Evolutionary conservation across 1,140 invertebrate species (phyloP).

Genomic region (Brachionus asplanchnoidis): DNA sequence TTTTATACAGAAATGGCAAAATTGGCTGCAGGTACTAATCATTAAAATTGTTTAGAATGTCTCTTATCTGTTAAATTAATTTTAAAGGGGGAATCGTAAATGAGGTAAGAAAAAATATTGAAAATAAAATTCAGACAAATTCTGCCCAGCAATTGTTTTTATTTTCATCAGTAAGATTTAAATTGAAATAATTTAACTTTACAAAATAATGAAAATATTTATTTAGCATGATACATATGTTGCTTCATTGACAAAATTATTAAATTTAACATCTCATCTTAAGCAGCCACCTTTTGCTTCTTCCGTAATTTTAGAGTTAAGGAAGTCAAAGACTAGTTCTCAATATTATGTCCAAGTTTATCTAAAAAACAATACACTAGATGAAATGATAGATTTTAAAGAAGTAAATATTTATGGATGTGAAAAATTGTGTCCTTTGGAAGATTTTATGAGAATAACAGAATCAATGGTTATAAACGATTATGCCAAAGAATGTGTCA

Average conservation of each 20-base stretch:
- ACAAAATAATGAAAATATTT: neutral
- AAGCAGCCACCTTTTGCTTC: constrained; percentile 33
- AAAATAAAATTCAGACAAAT: neutral
- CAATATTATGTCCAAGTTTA: constrained; percentile 37
- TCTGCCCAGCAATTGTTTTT: neutral
- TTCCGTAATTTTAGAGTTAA: neutral
- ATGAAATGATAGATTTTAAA: constrained; percentile 15
- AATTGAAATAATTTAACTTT: neutral
- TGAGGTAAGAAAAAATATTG: neutral
- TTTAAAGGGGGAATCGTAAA: constrained; percentile 14
- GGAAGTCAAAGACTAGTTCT: neutral
- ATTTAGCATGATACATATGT: constrained; percentile 37
- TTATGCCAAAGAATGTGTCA: neutral
- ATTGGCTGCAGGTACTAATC: neutral
- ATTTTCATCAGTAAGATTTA: constrained; percentile 27
- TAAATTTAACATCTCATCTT: neutral
- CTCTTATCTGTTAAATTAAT: neutral
- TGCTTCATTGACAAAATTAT: constrained; percentile 13
- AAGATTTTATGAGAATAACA: constrained; percentile 31
- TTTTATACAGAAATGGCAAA: constrained; percentile 31
- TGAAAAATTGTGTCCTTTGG: constrained; percentile 14
- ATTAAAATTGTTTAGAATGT: too few species aligned
- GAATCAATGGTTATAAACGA: neutral
- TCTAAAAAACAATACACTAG: constrained; percentile 12
- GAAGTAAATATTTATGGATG: constrained; percentile 17